phyloP scores from a whole-genome alignment of 2,113 vertebrate species.

The Tautogolabrus adspersus region DNA sequence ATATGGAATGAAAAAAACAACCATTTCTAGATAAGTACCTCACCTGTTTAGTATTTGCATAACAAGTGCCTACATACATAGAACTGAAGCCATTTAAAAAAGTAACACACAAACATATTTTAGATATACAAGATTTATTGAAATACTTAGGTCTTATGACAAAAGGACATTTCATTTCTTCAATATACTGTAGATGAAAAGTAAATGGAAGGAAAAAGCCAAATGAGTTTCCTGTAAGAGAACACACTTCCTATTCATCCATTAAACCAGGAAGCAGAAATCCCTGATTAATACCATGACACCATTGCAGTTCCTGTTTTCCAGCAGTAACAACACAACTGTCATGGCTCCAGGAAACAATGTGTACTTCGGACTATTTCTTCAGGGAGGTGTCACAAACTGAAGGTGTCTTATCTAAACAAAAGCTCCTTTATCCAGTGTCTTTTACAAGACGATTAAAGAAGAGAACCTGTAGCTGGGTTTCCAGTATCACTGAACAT shows the following conservation, averaged over 20 bases:
- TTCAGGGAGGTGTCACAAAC: not conserved
- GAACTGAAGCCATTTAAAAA: no score
- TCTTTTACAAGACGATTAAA: not conserved
- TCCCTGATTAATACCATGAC: not conserved
- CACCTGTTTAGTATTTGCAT: no score
- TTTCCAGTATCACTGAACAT: not conserved
- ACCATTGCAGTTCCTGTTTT: not conserved
- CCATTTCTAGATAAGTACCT: no score
- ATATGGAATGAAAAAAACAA: no score
- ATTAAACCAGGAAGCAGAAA: not conserved
- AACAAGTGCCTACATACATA: no score
- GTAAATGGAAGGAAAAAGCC: not conserved
- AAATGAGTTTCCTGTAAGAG: not conserved
- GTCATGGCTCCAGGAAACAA: not conserved
- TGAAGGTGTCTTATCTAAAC: not conserved
- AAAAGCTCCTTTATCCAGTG: not conserved
- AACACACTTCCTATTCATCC: no score
- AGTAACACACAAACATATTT: no score
- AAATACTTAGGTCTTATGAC: not conserved
- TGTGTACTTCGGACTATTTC: not conserved
- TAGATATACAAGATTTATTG: slow-evolving; percentile 11
- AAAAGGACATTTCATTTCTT: not conserved
- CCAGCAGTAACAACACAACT: not conserved
- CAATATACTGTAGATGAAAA: not conserved
- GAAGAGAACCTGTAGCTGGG: not conserved